Conservation (phyloP, 2,888 invertebrate genomes). For the Trilocha varians region DNA sequence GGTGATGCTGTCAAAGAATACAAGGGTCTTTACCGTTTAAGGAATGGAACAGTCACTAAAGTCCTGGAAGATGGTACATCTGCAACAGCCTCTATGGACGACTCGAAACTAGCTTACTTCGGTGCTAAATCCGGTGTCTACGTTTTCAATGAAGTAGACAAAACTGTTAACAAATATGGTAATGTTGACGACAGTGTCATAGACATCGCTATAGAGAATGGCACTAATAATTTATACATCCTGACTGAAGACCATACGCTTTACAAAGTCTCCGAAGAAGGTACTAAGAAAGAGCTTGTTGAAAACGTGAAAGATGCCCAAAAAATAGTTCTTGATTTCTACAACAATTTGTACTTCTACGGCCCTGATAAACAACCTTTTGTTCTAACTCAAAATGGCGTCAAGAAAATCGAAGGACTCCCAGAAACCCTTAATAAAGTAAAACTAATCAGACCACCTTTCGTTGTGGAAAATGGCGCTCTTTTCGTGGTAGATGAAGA, state of each 20-base stretch:
- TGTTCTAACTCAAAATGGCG: slow-evolving; percentile 23
- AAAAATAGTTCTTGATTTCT: slow-evolving; percentile 39
- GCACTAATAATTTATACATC: slow-evolving; percentile 34
- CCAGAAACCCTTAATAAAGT: slow-evolving; percentile 27
- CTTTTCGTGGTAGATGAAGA: slow-evolving; percentile 30
- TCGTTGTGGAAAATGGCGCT: slow-evolving; percentile 28
- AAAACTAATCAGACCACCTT: slow-evolving; percentile 33
- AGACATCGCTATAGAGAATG: slow-evolving; percentile 31
- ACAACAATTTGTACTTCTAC: slow-evolving; percentile 41
- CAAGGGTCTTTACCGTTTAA: slow-evolving; percentile 29
- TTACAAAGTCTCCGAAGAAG: slow-evolving; percentile 42
- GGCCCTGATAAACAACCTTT: slow-evolving; percentile 30
- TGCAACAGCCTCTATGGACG: slow-evolving; percentile 24
- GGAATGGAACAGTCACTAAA: slow-evolving; percentile 21
- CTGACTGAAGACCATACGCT: slow-evolving; percentile 36
- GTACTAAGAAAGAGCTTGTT: slow-evolving; percentile 34
- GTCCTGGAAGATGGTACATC: slow-evolving; percentile 33
- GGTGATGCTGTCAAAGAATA: slow-evolving; percentile 20
- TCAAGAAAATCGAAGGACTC: slow-evolving; percentile 35
- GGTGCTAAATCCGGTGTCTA: slow-evolving; percentile 41
- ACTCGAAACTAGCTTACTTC: slow-evolving; percentile 28
- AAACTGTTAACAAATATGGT: slow-evolving; percentile 36
- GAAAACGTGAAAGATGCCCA: slow-evolving; percentile 31
- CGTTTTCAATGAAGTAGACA: slow-evolving; percentile 21
- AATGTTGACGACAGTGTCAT: slow-evolving; percentile 34